Conservation (phyloP, 2,888 invertebrate species). For the Dorcus hopei region DNA sequence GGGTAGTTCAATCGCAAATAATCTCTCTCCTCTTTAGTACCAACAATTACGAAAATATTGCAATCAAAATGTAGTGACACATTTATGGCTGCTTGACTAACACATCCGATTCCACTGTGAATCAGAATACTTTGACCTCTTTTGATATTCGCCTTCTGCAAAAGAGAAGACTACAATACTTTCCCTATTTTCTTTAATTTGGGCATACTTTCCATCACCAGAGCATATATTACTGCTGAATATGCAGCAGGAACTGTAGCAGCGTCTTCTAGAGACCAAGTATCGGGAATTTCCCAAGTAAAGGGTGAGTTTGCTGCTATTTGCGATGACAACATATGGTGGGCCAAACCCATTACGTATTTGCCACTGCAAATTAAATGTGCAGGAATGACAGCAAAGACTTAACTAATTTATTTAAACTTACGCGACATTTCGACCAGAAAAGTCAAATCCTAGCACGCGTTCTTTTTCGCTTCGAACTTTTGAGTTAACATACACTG, state of each 20-base stretch:
- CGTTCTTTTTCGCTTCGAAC: constrained; percentile 60
- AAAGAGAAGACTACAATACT: neutral
- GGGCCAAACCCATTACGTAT: constrained; percentile 65
- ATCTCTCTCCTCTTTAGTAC: constrained; percentile 76
- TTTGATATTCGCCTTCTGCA: constrained; percentile 32
- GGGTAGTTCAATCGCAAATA: constrained; percentile 83
- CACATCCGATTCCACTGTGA: constrained; percentile 63
- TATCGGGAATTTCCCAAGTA: constrained; percentile 65
- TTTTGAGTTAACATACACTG: no score
- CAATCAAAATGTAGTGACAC: constrained; percentile 62
- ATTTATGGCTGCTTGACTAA: constrained; percentile 71
- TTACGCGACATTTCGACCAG: constrained; percentile 53
- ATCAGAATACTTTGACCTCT: constrained; percentile 47
- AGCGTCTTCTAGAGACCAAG: constrained; percentile 72
- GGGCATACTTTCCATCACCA: constrained; percentile 44
- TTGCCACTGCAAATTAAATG: constrained; percentile 49
- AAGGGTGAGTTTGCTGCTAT: constrained; percentile 56
- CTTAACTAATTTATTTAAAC: neutral
- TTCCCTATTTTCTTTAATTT: neutral
- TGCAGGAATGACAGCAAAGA: no score
- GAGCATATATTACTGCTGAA: constrained; percentile 51
- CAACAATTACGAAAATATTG: constrained; percentile 85
- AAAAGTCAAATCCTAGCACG: constrained; percentile 67
- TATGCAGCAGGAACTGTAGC: constrained; percentile 77
- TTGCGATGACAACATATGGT: constrained; percentile 59